These are phyloP conservation scores for Tenebrosternarchus preto DNA, from an alignment of 2,113 vertebrate species.

Conservation along the genomic window DNA sequence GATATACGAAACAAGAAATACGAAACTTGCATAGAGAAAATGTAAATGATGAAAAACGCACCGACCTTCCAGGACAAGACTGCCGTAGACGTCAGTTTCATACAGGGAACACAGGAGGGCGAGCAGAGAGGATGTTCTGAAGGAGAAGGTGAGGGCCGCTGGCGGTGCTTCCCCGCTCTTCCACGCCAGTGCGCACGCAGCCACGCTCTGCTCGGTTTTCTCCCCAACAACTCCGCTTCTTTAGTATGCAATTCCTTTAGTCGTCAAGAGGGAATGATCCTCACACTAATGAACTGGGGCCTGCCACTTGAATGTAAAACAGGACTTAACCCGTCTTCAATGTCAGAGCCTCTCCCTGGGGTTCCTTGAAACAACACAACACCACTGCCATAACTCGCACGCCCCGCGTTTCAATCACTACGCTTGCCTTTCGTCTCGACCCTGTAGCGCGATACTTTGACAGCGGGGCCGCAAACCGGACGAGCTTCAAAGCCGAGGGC, in stretches of 20 bases:
- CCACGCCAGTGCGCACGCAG: no score
- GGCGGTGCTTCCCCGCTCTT: slow-evolving; percentile 26
- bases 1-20: no score
- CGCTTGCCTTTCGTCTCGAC: slow-evolving; percentile 54
- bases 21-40: neutral
- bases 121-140: neutral
- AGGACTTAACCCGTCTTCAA: slow-evolving; percentile 84
- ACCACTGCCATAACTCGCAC: slow-evolving; percentile 43
- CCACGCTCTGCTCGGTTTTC: slow-evolving; percentile 69
- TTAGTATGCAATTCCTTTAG: slow-evolving; percentile 82
- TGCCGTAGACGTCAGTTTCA: neutral
- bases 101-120: neutral
- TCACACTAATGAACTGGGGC: slow-evolving; percentile 82
- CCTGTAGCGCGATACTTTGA: slow-evolving; percentile 50
- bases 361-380: slow-evolving; percentile 74
- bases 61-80: neutral
- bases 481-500: slow-evolving; percentile 47
- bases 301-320: slow-evolving; percentile 84
- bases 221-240: slow-evolving; percentile 80
- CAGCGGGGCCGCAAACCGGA: slow-evolving; percentile 33
- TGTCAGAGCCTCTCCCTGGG: slow-evolving; percentile 80
- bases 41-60: no score
- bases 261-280: slow-evolving; percentile 82
- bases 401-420: slow-evolving; percentile 54
- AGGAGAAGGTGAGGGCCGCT: neutral